A percentile compares a stretch with the other conserved stretches of the same genome.
Evolutionary conservation across 2,888 invertebrate species (phyloP).

Genomic region (Drosophila siamana): DNA sequence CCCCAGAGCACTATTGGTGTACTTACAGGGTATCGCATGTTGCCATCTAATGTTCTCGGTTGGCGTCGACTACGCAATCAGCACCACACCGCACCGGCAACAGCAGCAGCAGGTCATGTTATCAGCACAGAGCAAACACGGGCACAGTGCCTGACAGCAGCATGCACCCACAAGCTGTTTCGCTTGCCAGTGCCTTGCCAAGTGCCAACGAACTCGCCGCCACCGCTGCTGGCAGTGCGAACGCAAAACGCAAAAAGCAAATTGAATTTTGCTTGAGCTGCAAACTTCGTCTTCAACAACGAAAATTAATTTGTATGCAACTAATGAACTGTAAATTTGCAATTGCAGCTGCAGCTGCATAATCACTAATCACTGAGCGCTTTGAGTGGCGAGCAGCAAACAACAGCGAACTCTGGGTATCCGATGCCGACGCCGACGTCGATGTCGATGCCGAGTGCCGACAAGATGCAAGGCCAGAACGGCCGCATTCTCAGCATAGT

Average conservation of each 20-base stretch:
- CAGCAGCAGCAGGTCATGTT: conserved; percentile 29
- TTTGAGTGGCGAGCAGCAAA: conserved; percentile 20
- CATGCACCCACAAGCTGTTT: conserved; percentile 25
- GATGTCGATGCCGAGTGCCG: conserved; percentile 9
- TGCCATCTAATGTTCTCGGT: not conserved
- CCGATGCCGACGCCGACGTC: no score
- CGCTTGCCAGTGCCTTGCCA: not conserved
- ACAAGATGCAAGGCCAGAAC: conserved; percentile 35
- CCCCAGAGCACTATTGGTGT: not conserved
- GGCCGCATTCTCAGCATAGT: conserved; percentile 58
- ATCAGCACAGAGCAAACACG: conserved; percentile 28
- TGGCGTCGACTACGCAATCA: conserved; percentile 12
- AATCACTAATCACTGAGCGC: conserved; percentile 33
- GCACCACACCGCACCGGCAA: conserved; percentile 17
- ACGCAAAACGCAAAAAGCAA: conserved; percentile 6
- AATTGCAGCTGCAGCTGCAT: conserved; percentile 50
- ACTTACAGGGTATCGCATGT: conserved; percentile 9
- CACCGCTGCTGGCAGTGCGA: not conserved
- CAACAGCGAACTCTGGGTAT: no score
- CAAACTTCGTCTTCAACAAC: conserved; percentile 11
- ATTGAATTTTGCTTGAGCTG: conserved; percentile 18
- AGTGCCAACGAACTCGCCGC: conserved; percentile 26
- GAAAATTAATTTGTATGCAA: conserved; percentile 48
- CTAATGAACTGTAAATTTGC: conserved; percentile 57
- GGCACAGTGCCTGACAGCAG: conserved; percentile 33